Evolutionary conservation across 2,888 invertebrate species (phyloP).

Genomic region (Acleris literana): DNA sequence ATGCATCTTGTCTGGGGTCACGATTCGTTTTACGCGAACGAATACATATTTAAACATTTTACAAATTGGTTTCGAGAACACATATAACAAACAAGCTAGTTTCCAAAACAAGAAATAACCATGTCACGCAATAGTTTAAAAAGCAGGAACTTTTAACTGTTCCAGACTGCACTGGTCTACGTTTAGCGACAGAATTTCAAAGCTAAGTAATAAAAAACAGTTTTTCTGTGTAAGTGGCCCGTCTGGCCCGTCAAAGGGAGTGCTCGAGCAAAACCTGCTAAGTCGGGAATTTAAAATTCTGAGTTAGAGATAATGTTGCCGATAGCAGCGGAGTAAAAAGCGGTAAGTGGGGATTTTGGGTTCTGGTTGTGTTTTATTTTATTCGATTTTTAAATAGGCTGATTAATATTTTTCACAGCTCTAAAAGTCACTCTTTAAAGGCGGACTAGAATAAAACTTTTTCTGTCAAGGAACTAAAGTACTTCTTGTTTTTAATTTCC

Average conservation of each 20-base stretch:
- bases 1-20: too few species aligned
- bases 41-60: too few species aligned
- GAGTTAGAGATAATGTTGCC: constrained; percentile 53
- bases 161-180: constrained; percentile 10
- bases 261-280: constrained; percentile 26
- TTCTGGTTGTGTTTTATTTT: constrained; percentile 1
- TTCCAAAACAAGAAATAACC: too few species aligned
- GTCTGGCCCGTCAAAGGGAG: constrained; percentile 70
- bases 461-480: too few species aligned
- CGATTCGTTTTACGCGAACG: too few species aligned
- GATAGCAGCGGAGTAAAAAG: constrained; percentile 26
- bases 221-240: constrained; percentile 68
- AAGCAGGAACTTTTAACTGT: neutral
- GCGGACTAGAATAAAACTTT: too few species aligned
- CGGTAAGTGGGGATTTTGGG: constrained; percentile 21
- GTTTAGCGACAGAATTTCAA: constrained; percentile 30
- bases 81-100: too few species aligned
- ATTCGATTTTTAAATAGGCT: neutral
- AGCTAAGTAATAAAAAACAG: constrained; percentile 53
- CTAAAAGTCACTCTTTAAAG: too few species aligned
- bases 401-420: neutral
- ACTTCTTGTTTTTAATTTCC: too few species aligned
- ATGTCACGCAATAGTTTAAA: neutral
- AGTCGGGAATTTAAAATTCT: constrained; percentile 54
- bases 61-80: too few species aligned